Percentiles rank a stretch among this genome's conserved stretches.
phyloP scores from a whole-genome alignment of 2,888 invertebrate genomes.

The Muschampia plurimacula region DNA sequence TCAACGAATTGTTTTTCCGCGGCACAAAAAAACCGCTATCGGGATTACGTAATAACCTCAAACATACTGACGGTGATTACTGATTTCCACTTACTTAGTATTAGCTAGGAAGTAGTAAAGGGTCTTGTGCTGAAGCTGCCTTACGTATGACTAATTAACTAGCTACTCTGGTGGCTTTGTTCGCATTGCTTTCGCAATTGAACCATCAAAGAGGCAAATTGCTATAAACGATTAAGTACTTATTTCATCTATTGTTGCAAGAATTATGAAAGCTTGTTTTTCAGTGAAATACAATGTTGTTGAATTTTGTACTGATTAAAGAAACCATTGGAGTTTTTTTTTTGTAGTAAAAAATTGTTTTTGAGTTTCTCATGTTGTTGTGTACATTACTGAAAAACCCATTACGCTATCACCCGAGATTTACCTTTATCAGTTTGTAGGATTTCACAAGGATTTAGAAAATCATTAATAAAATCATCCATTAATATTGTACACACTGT shows the following conservation, averaged over 20 bases:
- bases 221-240: not conserved
- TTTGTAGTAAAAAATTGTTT: not conserved
- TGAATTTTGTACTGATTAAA: not conserved
- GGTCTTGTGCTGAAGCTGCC: not conserved
- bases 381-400: too few species aligned
- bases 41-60: constrained; percentile 44
- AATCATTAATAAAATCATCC: too few species aligned
- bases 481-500: too few species aligned
- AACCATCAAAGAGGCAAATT: not conserved
- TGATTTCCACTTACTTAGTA: constrained; percentile 1
- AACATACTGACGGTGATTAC: constrained; percentile 30
- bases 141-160: not conserved
- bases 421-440: not conserved
- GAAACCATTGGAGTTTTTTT: too few species aligned
- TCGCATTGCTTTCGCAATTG: not conserved
- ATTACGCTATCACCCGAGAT: not conserved
- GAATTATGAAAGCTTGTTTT: not conserved
- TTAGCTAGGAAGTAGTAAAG: not conserved
- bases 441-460: not conserved
- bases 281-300: not conserved
- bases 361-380: too few species aligned
- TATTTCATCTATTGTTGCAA: not conserved
- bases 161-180: not conserved
- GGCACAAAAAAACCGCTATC: constrained; percentile 42
- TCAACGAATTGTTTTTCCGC: constrained; percentile 44